Conservation (phyloP, 2,113 vertebrate species). For the Ariopsis seemanni region DNA sequence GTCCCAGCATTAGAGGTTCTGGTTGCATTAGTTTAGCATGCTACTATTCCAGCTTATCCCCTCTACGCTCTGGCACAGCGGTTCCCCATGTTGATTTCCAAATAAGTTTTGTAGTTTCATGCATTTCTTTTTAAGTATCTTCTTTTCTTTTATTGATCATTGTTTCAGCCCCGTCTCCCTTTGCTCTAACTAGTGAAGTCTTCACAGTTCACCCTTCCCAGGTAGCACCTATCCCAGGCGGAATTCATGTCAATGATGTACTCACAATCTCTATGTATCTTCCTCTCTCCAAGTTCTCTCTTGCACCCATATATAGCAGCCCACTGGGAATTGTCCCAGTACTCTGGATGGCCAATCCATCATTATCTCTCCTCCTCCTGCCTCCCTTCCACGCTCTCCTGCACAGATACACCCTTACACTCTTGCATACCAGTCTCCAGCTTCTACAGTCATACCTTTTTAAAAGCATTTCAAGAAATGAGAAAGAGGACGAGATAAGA, state of each 20-base stretch:
- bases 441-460: slow-evolving; percentile 48
- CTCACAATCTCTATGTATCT: background rate
- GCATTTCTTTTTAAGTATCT: background rate
- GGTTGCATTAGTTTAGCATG: too few species aligned
- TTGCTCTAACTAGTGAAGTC: background rate
- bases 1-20: too few species aligned
- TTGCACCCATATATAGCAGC: background rate
- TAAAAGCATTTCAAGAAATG: slow-evolving; percentile 61
- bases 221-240: background rate
- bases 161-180: background rate
- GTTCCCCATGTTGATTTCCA: background rate
- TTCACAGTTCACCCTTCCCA: background rate
- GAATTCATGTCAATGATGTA: background rate
- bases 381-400: slow-evolving; percentile 12
- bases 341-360: background rate
- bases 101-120: background rate
- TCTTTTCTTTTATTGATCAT: background rate
- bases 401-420: slow-evolving; percentile 17
- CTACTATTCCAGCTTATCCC: too few species aligned
- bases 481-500: background rate
- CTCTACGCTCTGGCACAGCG: background rate
- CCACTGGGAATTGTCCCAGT: background rate
- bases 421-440: slow-evolving; percentile 9
- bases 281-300: background rate
- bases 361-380: background rate